phyloP scores from a whole-genome alignment of 2,797 vertebrate genomes.

The Anniella stebbinsi region DNA sequence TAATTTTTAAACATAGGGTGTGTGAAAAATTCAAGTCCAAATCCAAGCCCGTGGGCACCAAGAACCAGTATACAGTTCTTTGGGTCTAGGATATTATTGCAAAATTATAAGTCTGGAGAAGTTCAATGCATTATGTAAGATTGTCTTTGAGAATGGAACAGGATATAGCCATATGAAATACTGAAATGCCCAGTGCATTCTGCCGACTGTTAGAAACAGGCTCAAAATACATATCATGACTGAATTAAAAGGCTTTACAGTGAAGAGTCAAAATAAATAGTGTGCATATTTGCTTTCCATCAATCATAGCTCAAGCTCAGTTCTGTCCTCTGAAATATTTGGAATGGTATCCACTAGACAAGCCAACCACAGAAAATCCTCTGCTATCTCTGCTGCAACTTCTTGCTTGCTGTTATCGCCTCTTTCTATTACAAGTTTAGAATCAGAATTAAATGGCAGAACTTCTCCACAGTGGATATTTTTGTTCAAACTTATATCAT shows the following conservation, averaged over 20 bases:
- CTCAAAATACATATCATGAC: neutral
- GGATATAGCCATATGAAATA: neutral
- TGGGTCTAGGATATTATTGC: neutral
- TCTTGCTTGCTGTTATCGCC: neutral
- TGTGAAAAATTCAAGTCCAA: neutral
- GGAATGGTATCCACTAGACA: neutral
- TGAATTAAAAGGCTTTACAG: neutral
- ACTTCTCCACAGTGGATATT: neutral
- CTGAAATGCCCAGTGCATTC: neutral
- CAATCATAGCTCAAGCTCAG: neutral
- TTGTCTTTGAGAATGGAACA: neutral
- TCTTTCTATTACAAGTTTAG: neutral
- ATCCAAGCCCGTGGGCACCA: too few relatives aligned
- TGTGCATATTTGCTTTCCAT: neutral
- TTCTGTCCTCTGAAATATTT: neutral
- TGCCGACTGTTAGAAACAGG: neutral
- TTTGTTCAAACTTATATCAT: neutral
- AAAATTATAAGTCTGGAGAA: neutral
- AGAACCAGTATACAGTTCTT: neutral
- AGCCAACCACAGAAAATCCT: neutral
- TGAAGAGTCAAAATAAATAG: neutral
- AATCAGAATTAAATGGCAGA: neutral
- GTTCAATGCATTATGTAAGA: neutral
- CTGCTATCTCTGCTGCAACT: neutral
- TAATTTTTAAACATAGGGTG: too few relatives aligned